Conservation (phyloP, 1,140 invertebrate genomes). For the Drosophila aff. region DNA sequence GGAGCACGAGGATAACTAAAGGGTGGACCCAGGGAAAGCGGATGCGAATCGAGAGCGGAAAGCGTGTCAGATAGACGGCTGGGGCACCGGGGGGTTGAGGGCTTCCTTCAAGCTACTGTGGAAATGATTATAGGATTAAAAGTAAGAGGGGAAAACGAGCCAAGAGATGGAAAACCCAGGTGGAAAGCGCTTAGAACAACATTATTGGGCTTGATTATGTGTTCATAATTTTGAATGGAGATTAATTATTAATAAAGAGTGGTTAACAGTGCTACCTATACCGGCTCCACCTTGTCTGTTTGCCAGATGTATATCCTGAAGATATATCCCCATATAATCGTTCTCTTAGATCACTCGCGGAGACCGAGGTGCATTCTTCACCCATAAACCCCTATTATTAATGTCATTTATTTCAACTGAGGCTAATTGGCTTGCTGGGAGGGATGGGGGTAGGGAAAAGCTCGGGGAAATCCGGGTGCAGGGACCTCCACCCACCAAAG, state of each 20-base stretch:
- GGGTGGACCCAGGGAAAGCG: constrained; percentile 20
- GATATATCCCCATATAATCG: neutral
- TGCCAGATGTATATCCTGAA: neutral
- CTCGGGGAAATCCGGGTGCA: neutral
- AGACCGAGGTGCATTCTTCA: neutral
- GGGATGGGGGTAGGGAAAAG: too few relatives aligned
- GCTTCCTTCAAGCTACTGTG: constrained; percentile 15
- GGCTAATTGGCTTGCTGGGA: neutral
- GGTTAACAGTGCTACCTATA: too few relatives aligned
- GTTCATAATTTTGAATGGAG: neutral
- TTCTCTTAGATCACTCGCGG: neutral
- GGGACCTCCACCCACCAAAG: too few relatives aligned
- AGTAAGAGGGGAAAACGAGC: constrained; percentile 2
- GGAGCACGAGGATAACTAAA: neutral
- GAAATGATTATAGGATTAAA: constrained; percentile 14
- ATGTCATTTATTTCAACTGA: neutral
- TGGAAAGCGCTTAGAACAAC: neutral
- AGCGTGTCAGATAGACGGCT: constrained; percentile 52
- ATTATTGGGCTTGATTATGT: neutral
- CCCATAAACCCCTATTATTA: neutral
- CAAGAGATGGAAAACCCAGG: neutral
- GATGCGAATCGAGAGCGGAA: constrained; percentile 70
- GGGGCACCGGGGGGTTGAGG: constrained; percentile 12
- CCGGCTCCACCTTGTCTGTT: too few relatives aligned
- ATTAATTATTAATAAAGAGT: neutral